These are phyloP conservation scores for Scaptomyza montana DNA, from an alignment of 1,140 invertebrate species.

Conservation along the genomic window DNA sequence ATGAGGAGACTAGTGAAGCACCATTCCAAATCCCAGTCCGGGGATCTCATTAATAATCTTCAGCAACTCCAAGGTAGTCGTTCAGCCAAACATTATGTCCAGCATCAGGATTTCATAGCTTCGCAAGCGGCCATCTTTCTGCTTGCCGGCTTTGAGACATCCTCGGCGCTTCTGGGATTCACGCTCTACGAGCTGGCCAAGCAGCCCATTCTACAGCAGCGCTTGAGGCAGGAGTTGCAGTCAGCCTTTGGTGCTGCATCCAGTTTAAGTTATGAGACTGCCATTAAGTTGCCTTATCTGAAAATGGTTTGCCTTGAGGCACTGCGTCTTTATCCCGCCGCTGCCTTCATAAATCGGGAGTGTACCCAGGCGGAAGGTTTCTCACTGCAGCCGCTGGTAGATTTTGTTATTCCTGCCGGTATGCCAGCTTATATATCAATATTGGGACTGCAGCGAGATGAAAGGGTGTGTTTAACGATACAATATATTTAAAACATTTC, in stretches of 20 bases:
- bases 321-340: slow-evolving; percentile 86
- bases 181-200: slow-evolving; percentile 86
- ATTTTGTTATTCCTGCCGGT: slow-evolving; percentile 70
- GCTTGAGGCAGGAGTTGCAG: slow-evolving; percentile 85
- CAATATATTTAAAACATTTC: neutral
- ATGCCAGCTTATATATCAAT: slow-evolving; percentile 78
- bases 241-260: slow-evolving; percentile 57
- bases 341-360: slow-evolving; percentile 85
- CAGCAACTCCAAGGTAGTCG: slow-evolving; percentile 75
- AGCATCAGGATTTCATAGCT: slow-evolving; percentile 86
- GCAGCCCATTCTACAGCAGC: slow-evolving; percentile 85
- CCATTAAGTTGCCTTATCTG: slow-evolving; percentile 83
- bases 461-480: slow-evolving; percentile 65
- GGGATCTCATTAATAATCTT: slow-evolving; percentile 84
- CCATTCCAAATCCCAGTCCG: slow-evolving; percentile 28
- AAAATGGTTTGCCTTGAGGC: slow-evolving; percentile 85
- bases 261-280: slow-evolving; percentile 79
- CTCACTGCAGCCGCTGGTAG: slow-evolving; percentile 48
- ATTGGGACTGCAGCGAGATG: slow-evolving; percentile 75
- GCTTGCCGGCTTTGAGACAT: slow-evolving; percentile 88
- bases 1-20: slow-evolving; percentile 56
- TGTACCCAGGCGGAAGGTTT: slow-evolving; percentile 62
- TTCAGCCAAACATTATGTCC: slow-evolving; percentile 57
- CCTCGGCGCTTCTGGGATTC: slow-evolving; percentile 85
- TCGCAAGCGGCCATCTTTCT: slow-evolving; percentile 86